A percentile compares a stretch with the other conserved stretches of the same genome.
phyloP scores from a whole-genome alignment of 1,140 invertebrate genomes.

The Zaprionus gabonicus region DNA sequence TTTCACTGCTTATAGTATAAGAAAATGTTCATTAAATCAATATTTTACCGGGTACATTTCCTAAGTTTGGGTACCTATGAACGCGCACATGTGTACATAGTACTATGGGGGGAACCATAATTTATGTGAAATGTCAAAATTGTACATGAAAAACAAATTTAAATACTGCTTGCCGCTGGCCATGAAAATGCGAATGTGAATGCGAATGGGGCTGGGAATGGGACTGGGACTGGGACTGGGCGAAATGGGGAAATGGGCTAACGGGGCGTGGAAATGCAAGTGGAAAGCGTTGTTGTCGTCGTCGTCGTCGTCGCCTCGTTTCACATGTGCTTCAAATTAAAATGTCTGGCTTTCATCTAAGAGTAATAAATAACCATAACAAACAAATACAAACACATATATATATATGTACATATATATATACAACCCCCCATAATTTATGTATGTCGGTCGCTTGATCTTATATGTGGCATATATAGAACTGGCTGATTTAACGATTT shows the following conservation, averaged over 20 bases:
- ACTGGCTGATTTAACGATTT: slow-evolving; percentile 58
- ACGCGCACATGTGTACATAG: neutral
- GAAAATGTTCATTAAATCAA: slow-evolving; percentile 3
- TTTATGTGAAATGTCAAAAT: slow-evolving; percentile 61
- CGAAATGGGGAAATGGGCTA: slow-evolving; percentile 48
- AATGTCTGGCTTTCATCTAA: slow-evolving; percentile 72
- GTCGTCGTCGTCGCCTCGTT: slow-evolving; percentile 12
- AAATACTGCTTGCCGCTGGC: slow-evolving; percentile 14
- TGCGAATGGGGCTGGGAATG: neutral
- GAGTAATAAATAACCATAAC: slow-evolving; percentile 72
- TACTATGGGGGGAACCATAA: slow-evolving; percentile 33
- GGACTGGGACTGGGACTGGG: neutral
- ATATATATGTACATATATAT: slow-evolving; percentile 5
- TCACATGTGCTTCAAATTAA: slow-evolving; percentile 72
- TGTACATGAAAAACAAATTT: slow-evolving; percentile 63
- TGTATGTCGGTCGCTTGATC: slow-evolving; percentile 11
- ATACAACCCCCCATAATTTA: slow-evolving; percentile 1
- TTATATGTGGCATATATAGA: neutral
- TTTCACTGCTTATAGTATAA: neutral
- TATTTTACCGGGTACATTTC: slow-evolving; percentile 2
- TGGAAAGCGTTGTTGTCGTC: slow-evolving; percentile 40
- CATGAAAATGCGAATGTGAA: slow-evolving; percentile 20
- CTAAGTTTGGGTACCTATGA: neutral
- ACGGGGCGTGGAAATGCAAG: slow-evolving; percentile 52
- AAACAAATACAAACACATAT: slow-evolving; percentile 17